Evolutionary conservation across 2,888 invertebrate genomes (phyloP), one percentile per base, ranked within the genome.

Genomic region (Dyspetes luteomarginatus): DNA sequence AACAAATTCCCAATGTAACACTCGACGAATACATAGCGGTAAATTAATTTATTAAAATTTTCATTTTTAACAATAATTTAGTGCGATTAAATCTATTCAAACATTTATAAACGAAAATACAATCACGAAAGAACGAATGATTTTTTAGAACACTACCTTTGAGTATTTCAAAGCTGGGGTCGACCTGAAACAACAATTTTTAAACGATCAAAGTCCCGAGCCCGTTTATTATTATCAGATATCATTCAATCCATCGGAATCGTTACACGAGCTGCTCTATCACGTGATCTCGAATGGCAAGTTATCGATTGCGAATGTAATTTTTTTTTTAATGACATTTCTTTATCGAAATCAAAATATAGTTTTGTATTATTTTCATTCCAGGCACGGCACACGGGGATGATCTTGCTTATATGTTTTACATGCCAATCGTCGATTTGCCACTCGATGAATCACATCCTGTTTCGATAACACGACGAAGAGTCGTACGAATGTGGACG

Each of bases 311-410:
- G 9, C 17, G 3, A 24, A 7, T 4, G 26, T 9, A n/a, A 26
- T 52, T 52, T 52, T 65, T 62, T 50, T 41, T 28, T 15, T 50
- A 56, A 4, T 3, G 3, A 3, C 2, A 22, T n/a, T n/a, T n/a
- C n/a, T n/a, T n/a, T n/a, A n/a, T n/a, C n/a, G n/a, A 41, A 62
- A 36, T 15, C 9, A 4, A 28, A 19, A 28, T 50, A 30, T 19
- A 2, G n/a, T 22, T 65, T 48, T 15, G 7, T 48, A 28, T 15
- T 48, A 28, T 12, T 15, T 30, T 19, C 0, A 9, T 41, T 78
- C 24, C 67, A 68, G 95, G 95, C 3, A 93, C 94, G 0, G 93
- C 93, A 22, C 95, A 95, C 86, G 94, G 93, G 0, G 95, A 95
- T 83, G 95, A 95, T 2, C 91, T 94, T 0, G 94, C 93, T 22